Evolutionary conservation across 2,888 invertebrate species (phyloP).

Genomic region (Papilio protenor): DNA sequence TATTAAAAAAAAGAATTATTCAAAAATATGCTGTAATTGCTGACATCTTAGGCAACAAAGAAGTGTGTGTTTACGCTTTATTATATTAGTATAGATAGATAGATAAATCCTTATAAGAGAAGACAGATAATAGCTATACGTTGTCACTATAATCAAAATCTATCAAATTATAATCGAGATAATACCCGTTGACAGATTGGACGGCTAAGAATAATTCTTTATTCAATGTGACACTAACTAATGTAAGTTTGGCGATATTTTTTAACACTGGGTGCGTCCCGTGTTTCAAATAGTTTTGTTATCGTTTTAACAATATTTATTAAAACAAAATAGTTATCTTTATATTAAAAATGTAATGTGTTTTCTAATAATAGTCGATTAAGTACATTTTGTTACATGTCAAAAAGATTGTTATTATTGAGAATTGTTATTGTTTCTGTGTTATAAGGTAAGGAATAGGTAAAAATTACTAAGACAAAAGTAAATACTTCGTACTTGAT

Average conservation of each 20-base stretch:
- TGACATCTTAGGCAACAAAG: no score
- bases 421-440: background rate
- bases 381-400: background rate
- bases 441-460: no score
- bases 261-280: background rate
- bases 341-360: background rate
- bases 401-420: background rate
- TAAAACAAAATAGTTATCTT: background rate
- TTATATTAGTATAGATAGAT: no score
- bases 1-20: no score
- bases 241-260: constrained; percentile 15
- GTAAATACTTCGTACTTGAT: no score
- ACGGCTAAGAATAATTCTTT: constrained; percentile 12
- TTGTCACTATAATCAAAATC: background rate
- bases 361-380: background rate
- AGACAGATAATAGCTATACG: background rate
- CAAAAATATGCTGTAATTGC: no score
- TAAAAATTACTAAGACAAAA: no score
- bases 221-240: constrained; percentile 16
- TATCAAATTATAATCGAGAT: constrained; percentile 17
- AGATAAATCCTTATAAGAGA: no score
- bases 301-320: background rate
- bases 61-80: no score
- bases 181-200: constrained; percentile 7
- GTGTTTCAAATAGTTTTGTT: background rate